Evolutionary conservation across 2,797 vertebrate species (phyloP).

Genomic region (Urophycis tenuis): DNA sequence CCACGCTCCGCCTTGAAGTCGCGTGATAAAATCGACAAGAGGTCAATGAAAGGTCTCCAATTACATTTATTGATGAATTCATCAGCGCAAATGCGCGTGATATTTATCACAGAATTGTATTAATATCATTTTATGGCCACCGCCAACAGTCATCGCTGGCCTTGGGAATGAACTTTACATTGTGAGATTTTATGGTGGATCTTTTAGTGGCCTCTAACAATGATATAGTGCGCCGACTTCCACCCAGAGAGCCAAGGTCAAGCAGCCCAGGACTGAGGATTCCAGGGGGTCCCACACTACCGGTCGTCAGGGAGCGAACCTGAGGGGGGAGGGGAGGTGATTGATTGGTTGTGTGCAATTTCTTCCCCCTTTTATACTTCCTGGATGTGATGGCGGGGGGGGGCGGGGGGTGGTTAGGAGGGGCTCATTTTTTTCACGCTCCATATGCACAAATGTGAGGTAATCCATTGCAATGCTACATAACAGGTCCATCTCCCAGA

Average conservation of each 20-base stretch:
- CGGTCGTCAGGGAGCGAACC: background rate
- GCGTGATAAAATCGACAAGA: conserved; percentile 23
- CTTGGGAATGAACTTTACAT: conserved; percentile 35
- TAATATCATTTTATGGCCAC: conserved; percentile 34
- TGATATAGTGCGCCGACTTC: conserved; percentile 33
- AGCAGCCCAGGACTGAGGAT: conserved; percentile 7
- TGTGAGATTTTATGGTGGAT: conserved; percentile 41
- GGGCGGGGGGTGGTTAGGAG: too few species aligned
- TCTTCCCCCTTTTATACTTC: conserved; percentile 5
- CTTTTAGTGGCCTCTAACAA: conserved; percentile 42
- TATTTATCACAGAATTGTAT: conserved; percentile 7
- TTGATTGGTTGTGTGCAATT: conserved; percentile 18
- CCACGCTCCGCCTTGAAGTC: conserved; percentile 3
- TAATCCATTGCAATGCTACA: conserved; percentile 28
- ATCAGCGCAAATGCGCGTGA: conserved; percentile 20
- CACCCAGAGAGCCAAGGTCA: conserved; percentile 45
- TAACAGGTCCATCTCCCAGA: background rate
- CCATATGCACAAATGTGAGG: conserved; percentile 16
- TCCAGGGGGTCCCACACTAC: background rate
- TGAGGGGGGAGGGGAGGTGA: conserved; percentile 11
- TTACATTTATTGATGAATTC: conserved; percentile 38
- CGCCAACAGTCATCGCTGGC: conserved; percentile 14
- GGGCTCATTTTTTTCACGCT: conserved; percentile 10
- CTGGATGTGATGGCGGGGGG: background rate
- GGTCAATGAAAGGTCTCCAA: conserved; percentile 27